Evolutionary conservation across 2,113 vertebrate genomes (phyloP), one percentile per base, ranked within the genome.

Genomic region (Epinephelus lanceolatus): DNA sequence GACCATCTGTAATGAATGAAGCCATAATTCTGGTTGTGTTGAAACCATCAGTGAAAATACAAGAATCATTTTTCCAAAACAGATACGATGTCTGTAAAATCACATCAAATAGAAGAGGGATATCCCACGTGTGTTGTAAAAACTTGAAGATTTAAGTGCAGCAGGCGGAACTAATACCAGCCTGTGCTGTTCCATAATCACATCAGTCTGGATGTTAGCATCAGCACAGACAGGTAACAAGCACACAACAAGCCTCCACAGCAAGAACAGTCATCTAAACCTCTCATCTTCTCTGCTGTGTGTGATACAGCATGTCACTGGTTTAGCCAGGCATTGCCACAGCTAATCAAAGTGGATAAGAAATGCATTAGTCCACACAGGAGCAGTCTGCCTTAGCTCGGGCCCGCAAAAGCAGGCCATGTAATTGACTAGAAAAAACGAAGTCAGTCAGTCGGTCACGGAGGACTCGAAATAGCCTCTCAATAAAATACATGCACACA

Each of bases 391-490:
- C 63, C 30, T 77, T 25, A 52, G 78, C 78, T 57, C 18, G 49
- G 66, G 33, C 52, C 27, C 17, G 2, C 86, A 78, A 60, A 30
- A 78, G 63, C 21, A 51, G 53, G 71, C 57, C 63, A 30, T 74
- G 70, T 68, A 81, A 86, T 62, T 83, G 61, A 80, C 65, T 40
- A 81, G 65, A 86, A 86, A 85, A 78, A 33, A 65, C 40, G 42
- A 23, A 71, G 49, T 60, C 74, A 74, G 57, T 83, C 74, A 66
- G 75, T 86, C 83, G 76, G 2, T 27, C 27, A 27, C 33, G 15
- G 74, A 81, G 68, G 53, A 85, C 85, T 88, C 33, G 18, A 91
- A 93, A 92, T 92, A 90, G 78, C 74, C 53, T 78, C 76, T 73
- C 55, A 80, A 82, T 88, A 81, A 86, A 81, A 78, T 2, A 51